These are phyloP conservation scores for Acleris literana DNA, from an alignment of 2,888 invertebrate genomes.

Conservation along the genomic window DNA sequence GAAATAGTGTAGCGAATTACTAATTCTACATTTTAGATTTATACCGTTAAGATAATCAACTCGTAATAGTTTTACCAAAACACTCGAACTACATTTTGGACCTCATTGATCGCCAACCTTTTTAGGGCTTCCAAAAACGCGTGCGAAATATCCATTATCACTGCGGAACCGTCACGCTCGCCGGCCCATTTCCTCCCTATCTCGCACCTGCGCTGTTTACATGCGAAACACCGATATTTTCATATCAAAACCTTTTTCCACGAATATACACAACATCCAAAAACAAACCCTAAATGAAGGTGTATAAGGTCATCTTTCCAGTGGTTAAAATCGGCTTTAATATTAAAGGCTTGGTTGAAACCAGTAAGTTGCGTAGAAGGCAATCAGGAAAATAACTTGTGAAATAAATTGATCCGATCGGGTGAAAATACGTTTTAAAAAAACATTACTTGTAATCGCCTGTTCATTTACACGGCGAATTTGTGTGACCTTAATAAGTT, in stretches of 20 bases:
- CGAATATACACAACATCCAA: slow-evolving; percentile 2
- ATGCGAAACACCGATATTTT: slow-evolving; percentile 64
- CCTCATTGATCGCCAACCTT: slow-evolving; percentile 32
- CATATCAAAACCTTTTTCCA: slow-evolving; percentile 53
- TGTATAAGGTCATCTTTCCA: background rate
- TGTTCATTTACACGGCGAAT: background rate
- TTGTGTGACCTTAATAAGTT: no score
- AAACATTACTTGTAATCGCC: slow-evolving; percentile 6
- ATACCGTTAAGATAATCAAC: no score
- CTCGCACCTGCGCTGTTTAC: slow-evolving; percentile 53
- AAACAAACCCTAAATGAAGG: slow-evolving; percentile 35
- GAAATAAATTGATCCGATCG: slow-evolving; percentile 34
- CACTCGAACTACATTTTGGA: slow-evolving; percentile 8
- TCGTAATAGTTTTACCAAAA: background rate
- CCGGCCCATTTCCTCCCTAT: slow-evolving; percentile 49
- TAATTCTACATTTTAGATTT: no score
- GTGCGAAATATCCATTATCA: slow-evolving; percentile 33
- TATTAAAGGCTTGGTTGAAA: slow-evolving; percentile 28
- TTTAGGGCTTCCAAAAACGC: slow-evolving; percentile 23
- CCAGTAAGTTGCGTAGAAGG: slow-evolving; percentile 32
- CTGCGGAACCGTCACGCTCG: slow-evolving; percentile 45
- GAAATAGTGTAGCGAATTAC: no score
- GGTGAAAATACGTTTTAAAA: slow-evolving; percentile 12
- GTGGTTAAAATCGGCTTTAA: slow-evolving; percentile 2
- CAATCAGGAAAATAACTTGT: slow-evolving; percentile 35